These are phyloP conservation scores for Acronicta aceris DNA, from an alignment of 2,888 invertebrate species.

Conservation along the genomic window DNA sequence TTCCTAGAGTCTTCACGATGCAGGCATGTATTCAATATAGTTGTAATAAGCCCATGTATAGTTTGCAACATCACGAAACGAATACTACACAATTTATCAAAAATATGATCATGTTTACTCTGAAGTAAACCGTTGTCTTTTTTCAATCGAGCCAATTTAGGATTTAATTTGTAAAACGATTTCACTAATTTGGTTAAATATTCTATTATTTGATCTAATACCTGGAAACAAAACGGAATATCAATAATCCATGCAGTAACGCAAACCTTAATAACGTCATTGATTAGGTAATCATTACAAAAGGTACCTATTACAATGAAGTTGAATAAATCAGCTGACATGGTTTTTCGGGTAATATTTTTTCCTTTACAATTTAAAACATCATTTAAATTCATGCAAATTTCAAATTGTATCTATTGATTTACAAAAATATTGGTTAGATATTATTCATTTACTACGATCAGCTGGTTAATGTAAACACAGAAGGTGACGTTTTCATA, in stretches of 20 bases:
- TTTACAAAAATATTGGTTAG: too few relatives aligned
- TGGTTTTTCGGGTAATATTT: too few relatives aligned
- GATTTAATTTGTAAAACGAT: conserved; percentile 87
- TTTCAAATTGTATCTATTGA: too few relatives aligned
- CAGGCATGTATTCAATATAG: conserved; percentile 86
- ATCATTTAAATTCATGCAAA: too few relatives aligned
- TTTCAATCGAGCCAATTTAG: conserved; percentile 83
- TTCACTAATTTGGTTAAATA: conserved; percentile 86
- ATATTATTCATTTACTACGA: not conserved
- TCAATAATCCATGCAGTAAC: not conserved
- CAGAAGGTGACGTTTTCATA: conserved; percentile 45
- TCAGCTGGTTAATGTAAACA: not conserved
- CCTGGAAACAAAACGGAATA: conserved; percentile 75
- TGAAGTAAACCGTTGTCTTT: conserved; percentile 77
- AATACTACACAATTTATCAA: conserved; percentile 85
- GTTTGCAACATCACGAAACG: conserved; percentile 89
- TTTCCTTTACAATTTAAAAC: too few relatives aligned
- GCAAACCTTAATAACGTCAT: not conserved
- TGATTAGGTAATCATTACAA: not conserved
- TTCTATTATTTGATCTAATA: conserved; percentile 89
- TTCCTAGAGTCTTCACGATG: conserved; percentile 90
- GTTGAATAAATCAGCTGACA: too few relatives aligned
- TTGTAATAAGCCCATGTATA: conserved; percentile 86
- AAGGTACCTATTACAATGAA: too few relatives aligned
- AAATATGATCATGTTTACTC: conserved; percentile 87